Base-by-base conservation (phyloP, 1,140 invertebrate genomes). In the Daktulosphaira vitifoliae region DNA sequence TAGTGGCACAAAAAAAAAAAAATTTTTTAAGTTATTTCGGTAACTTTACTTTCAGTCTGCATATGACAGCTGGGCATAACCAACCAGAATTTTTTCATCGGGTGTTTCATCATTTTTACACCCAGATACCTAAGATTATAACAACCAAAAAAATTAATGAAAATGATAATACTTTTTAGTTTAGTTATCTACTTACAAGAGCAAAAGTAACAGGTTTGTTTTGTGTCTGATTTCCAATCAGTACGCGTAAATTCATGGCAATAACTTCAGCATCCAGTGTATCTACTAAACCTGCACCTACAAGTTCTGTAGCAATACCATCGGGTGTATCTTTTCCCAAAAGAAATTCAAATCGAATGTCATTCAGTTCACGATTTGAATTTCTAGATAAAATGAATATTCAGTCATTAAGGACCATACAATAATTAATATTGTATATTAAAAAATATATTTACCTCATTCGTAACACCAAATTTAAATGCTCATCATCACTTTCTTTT, bases 261-360 rank as follows among this genome's bases (percentile, higher is more conserved):
- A 99, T 95, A 4, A 90, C 87, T 16, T 88, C 82, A 54, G 92
- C 85, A 75, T 98, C 95, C 70, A 86, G 83, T 4, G 89, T 87
- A 74, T 97, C 90, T 6, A 98, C 92, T 16, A 98, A 78, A 7
- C 94, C 92, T 20, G 95, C 95, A 52, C 89, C 89, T 13, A 98
- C 92, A 67, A 98, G 77, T 78, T 98, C 95, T 9, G 86, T 81
- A 3, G 95, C 92, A 65, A 98, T 96, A 46, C 93, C 93, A 76
- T 96, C 91, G 0, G 93, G 85, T 0, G 90, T 90, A 75, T 98
- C 95, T 76, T 90, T 86, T 2, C 90, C 90, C 13, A 88, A 83
- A 3, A 88, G 85, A 76, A 92, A 99, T 74, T 98, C 93, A 76
- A 98, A 98, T 70, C 93, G 83, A 69, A 98, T 99, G 73, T 99